phyloP scores from a whole-genome alignment of 2,113 vertebrate species.

The Channa argus region DNA sequence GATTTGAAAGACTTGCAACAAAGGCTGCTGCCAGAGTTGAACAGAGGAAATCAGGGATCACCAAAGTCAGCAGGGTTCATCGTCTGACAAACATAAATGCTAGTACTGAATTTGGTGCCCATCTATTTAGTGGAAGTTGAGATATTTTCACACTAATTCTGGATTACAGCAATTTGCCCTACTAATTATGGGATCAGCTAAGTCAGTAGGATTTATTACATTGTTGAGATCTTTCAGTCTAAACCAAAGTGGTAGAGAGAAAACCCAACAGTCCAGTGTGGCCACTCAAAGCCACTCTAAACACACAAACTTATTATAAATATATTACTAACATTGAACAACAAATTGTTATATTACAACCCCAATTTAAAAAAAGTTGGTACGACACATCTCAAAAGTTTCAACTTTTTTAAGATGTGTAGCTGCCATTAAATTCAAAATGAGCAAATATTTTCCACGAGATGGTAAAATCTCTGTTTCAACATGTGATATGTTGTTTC shows the following conservation, averaged over 20 bases:
- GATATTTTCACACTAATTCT: not conserved
- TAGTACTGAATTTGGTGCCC: not conserved
- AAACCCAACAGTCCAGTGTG: not conserved
- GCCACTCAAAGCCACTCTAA: not conserved
- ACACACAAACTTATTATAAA: not conserved
- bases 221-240: not conserved
- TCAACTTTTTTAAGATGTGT: too few relatives aligned
- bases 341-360: not conserved
- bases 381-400: too few relatives aligned
- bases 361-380: too few relatives aligned
- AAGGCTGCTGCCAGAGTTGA: not conserved
- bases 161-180: not conserved
- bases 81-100: not conserved
- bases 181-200: too few relatives aligned
- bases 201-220: not conserved
- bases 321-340: not conserved
- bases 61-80: not conserved
- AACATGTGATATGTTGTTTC: too few relatives aligned
- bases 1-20: not conserved
- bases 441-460: too few relatives aligned
- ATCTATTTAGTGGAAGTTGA: not conserved
- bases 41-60: not conserved
- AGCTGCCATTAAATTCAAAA: too few relatives aligned
- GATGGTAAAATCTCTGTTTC: too few relatives aligned
- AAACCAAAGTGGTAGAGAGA: too few relatives aligned